Evolutionary conservation across 2,888 invertebrate species (phyloP).

Genomic region (Agrotis clavis): DNA sequence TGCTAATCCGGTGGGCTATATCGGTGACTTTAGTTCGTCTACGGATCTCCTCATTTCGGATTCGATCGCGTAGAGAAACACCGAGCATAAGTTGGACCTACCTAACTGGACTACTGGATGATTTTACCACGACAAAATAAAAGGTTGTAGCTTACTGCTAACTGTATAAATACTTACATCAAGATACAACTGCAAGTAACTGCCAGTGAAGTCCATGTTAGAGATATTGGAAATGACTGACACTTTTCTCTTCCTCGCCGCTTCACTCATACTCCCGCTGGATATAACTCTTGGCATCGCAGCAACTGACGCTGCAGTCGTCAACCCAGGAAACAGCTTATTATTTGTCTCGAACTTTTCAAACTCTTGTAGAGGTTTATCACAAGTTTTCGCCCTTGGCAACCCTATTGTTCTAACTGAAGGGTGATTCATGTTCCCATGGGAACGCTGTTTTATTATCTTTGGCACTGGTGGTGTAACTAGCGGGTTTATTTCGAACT

Average conservation of each 20-base stretch:
- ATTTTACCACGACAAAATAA: no score
- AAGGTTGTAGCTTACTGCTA: no score
- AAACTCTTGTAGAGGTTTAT: slow-evolving; percentile 85
- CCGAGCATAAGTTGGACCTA: no score
- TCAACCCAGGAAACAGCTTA: slow-evolving; percentile 79
- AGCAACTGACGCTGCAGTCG: slow-evolving; percentile 86
- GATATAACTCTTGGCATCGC: slow-evolving; percentile 89
- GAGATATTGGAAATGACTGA: slow-evolving; percentile 94
- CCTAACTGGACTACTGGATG: no score
- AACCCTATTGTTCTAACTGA: slow-evolving; percentile 85
- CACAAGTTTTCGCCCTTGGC: slow-evolving; percentile 88
- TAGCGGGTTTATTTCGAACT: slow-evolving; percentile 88
- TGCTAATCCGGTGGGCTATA: no score
- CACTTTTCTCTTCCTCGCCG: slow-evolving; percentile 91
- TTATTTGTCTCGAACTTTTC: slow-evolving; percentile 73
- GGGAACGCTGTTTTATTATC: slow-evolving; percentile 82
- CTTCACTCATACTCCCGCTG: slow-evolving; percentile 88
- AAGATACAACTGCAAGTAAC: slow-evolving; percentile 93
- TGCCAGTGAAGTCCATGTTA: slow-evolving; percentile 94
- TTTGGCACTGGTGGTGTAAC: slow-evolving; percentile 83
- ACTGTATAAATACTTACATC: slow-evolving; percentile 85
- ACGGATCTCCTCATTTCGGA: no score
- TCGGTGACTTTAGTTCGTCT: no score
- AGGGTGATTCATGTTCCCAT: slow-evolving; percentile 86
- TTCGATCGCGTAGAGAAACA: no score